These are phyloP conservation scores for Paedocypris sp. DNA, from an alignment of 2,113 vertebrate genomes.

Conservation along the genomic window DNA sequence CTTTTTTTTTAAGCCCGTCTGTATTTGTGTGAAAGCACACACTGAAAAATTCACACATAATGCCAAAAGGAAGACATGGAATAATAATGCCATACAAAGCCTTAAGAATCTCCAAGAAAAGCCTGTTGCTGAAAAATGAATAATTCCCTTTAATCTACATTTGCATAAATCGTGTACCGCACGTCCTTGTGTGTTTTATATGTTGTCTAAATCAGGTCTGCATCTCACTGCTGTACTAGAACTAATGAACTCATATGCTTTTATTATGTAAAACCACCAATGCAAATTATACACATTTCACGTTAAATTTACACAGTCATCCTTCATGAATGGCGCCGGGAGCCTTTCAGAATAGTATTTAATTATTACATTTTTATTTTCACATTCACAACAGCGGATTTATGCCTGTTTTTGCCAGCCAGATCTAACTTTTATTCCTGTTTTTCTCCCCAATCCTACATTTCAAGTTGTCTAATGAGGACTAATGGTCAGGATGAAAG, in stretches of 20 bases:
- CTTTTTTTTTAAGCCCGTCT: not conserved
- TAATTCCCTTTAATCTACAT: not conserved
- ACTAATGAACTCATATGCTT: not conserved
- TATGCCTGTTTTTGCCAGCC: too few relatives aligned
- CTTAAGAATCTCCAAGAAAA: not conserved
- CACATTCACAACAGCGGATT: too few relatives aligned
- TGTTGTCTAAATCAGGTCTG: not conserved
- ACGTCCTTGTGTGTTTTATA: not conserved
- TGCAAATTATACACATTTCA: too few relatives aligned
- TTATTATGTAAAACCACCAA: slow-evolving; percentile 10
- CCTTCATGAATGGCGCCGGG: too few relatives aligned
- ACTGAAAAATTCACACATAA: not conserved
- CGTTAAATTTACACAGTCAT: too few relatives aligned
- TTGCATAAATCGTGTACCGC: not conserved
- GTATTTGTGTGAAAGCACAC: not conserved
- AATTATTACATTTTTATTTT: too few relatives aligned
- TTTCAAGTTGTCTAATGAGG: too few relatives aligned
- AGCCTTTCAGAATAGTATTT: too few relatives aligned
- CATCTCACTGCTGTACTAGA: not conserved
- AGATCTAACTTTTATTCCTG: too few relatives aligned
- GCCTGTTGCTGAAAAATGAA: not conserved
- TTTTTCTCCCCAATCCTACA: too few relatives aligned
- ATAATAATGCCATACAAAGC: not conserved
- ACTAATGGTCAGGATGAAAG: too few relatives aligned
- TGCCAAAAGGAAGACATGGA: not conserved